A percentile compares a stretch with the other conserved stretches of the same genome.
Evolutionary conservation across 2,113 vertebrate genomes (phyloP).

Genomic region (Salvator merianae): DNA sequence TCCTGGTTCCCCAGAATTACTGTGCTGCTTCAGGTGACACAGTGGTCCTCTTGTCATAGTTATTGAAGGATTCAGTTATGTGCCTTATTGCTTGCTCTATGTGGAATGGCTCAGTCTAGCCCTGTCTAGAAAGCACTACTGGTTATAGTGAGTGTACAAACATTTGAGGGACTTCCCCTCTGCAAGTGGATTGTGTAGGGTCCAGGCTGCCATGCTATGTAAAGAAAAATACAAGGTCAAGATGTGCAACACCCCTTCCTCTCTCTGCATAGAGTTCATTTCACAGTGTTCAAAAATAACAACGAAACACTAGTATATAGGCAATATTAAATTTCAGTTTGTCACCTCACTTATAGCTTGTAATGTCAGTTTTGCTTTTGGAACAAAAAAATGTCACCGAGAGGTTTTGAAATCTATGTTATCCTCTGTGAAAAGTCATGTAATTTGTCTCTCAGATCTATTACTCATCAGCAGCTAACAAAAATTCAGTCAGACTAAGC

Average conservation of each 20-base stretch:
- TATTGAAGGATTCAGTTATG: too few relatives aligned
- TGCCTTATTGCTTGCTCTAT: too few relatives aligned
- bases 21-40: too few relatives aligned
- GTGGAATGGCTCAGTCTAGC: too few relatives aligned
- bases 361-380: background rate
- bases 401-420: background rate
- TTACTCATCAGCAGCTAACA: background rate
- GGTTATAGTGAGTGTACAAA: too few relatives aligned
- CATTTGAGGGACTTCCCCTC: too few relatives aligned
- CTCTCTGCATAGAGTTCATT: background rate
- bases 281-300: too few relatives aligned
- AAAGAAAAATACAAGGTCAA: background rate
- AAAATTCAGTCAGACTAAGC: conserved; percentile 4
- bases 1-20: too few relatives aligned
- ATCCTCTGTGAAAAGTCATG: background rate
- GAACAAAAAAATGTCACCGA: background rate
- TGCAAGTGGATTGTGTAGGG: too few relatives aligned
- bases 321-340: background rate
- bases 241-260: background rate
- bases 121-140: too few relatives aligned
- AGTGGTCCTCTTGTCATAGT: too few relatives aligned
- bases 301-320: background rate
- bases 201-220: too few relatives aligned
- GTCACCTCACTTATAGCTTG: background rate
- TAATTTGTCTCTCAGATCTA: background rate